phyloP scores from a whole-genome alignment of 2,888 invertebrate species.

The Stenotaenia linearis region DNA sequence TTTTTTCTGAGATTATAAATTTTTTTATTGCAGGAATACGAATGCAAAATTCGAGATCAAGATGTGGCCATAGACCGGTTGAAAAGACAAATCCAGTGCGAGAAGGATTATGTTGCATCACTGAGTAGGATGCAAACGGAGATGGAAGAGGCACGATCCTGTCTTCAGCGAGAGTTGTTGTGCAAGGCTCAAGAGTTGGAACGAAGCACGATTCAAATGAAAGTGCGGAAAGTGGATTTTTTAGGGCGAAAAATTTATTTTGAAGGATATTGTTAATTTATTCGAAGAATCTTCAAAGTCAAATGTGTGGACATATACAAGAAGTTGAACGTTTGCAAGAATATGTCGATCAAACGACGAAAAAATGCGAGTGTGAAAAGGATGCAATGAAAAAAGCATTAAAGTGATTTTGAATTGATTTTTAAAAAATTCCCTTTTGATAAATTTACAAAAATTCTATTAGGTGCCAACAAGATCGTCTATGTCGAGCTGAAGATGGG shows the following conservation, averaged over 20 bases:
- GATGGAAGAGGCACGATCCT: background rate
- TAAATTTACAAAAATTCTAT: too few relatives aligned
- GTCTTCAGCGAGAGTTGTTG: background rate
- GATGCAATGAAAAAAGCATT: constrained; percentile 27
- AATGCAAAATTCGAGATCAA: background rate
- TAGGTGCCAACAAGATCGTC: background rate
- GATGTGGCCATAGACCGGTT: constrained; percentile 1
- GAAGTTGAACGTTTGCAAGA: constrained; percentile 9
- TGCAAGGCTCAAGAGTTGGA: background rate
- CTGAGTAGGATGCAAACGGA: constrained; percentile 7
- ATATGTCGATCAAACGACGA: constrained; percentile 11
- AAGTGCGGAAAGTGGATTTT: background rate
- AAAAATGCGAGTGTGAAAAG: constrained; percentile 27
- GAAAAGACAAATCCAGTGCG: constrained; percentile 13
- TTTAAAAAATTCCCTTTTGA: too few relatives aligned
- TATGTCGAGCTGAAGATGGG: background rate
- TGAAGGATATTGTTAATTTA: background rate
- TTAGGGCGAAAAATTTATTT: background rate
- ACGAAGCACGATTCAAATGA: constrained; percentile 14
- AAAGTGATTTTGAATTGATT: background rate
- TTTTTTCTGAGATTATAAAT: background rate
- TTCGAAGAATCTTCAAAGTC: constrained; percentile 28
- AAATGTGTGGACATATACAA: constrained; percentile 4
- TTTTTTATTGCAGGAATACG: background rate
- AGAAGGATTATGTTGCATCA: constrained; percentile 10